Evolutionary conservation across 2,888 invertebrate species (phyloP), one percentile per base, ranked within the genome.

Genomic region (Lutraria lutraria): DNA sequence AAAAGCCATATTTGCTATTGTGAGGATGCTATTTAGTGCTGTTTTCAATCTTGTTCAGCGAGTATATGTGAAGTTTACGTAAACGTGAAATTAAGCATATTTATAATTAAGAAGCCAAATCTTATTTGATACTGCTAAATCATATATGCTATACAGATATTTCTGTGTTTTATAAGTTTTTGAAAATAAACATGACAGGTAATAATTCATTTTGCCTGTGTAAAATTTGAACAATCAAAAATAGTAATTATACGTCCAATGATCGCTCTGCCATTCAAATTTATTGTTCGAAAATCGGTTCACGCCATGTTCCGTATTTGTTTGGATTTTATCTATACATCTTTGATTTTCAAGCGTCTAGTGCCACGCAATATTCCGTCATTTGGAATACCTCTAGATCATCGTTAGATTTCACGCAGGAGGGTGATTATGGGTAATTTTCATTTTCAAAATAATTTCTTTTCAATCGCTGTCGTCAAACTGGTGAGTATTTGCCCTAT

Each of bases 361-460:
- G 56, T 56, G 53, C 87, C 87, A 88, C 87, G 87, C 87, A 88
- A 88, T 60, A 76, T 80, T 34, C 43, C 85, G 85, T 80, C 85
- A 85, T 85, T 85, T 60, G 85, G 85, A 79, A 85, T 85, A 54
- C 85, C 76, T 80, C 85, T 52, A 56, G 54, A 85, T 85, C 85
- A 56, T 56, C 85, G 80, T 79, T 80, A 88, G 83, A 88, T 88
- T 88, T 88, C 83, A 88, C 86, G 86, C 82, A 86, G 87, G 80
- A 81, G 68, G 81, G 81, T 79, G 90, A 92, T 92, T 92, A 92
- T 81, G 90, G 85, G 89, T 90, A 92, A 92, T 92, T 92, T 92
- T 91, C 92, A 92, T 92, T 88, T 92, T 92, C 89, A 87, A 90
- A 92, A 92, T 91, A 88, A 91, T 89, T 90, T 87, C 88, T 90